Percentiles rank a stretch among this genome's conserved stretches.
Conservation (phyloP, 1,140 invertebrate genomes). For the Drosophila virilis region DNA sequence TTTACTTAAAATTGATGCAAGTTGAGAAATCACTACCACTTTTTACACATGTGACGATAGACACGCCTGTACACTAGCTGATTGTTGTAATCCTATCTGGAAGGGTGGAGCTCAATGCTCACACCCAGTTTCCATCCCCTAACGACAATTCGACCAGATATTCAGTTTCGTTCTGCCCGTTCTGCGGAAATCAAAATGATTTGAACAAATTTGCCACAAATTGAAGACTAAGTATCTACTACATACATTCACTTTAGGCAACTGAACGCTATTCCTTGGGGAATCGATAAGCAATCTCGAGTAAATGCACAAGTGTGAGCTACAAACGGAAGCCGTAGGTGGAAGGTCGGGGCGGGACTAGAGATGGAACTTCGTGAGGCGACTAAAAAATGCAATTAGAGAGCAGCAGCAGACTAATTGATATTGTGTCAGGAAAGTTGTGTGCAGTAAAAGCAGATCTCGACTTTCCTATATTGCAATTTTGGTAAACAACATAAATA, state of each 20-base stretch:
- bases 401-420: too few relatives aligned
- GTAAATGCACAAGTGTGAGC: slow-evolving; percentile 1
- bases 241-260: slow-evolving; percentile 22
- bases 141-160: slow-evolving; percentile 12
- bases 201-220: slow-evolving; percentile 67
- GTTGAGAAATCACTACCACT: background rate
- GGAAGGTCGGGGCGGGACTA: slow-evolving; percentile 8
- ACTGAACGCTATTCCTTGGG: slow-evolving; percentile 30
- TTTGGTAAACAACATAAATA: too few relatives aligned
- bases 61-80: slow-evolving; percentile 10
- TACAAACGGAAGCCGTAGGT: slow-evolving; percentile 3
- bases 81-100: slow-evolving; percentile 4
- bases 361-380: too few relatives aligned
- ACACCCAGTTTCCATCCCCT: slow-evolving; percentile 43
- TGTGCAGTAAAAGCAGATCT: too few relatives aligned
- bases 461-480: too few relatives aligned
- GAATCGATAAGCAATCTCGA: slow-evolving; percentile 47
- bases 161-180: slow-evolving; percentile 6
- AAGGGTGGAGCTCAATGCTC: slow-evolving; percentile 24
- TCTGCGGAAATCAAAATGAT: slow-evolving; percentile 38
- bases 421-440: too few relatives aligned
- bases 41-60: background rate
- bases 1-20: background rate
- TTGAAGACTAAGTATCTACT: slow-evolving; percentile 34
- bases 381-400: too few relatives aligned